Percentiles rank a stretch among this genome's conserved stretches.
phyloP scores from a whole-genome alignment of 1,140 invertebrate genomes.

The Megalonaias nervosa region DNA sequence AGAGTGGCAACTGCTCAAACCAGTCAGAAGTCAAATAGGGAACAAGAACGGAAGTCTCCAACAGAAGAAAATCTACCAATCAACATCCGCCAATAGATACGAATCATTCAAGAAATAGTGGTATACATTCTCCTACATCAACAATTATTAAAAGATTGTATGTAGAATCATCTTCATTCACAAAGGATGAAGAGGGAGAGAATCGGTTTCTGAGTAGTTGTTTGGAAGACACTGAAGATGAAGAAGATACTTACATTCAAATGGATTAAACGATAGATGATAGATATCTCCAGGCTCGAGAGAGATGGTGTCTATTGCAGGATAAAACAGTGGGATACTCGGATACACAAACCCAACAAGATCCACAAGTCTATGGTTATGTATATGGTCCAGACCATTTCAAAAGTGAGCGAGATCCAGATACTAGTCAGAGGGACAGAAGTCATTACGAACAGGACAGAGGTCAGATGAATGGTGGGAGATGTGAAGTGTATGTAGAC shows the following conservation, averaged over 20 bases:
- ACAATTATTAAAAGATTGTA: constrained; percentile 49
- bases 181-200: constrained; percentile 59
- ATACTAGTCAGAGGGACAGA: not conserved
- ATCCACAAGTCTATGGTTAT: constrained; percentile 10
- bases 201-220: constrained; percentile 63
- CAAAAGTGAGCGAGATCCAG: constrained; percentile 16
- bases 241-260: constrained; percentile 45
- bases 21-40: not conserved
- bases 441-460: constrained; percentile 36
- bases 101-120: not conserved
- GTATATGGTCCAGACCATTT: constrained; percentile 12
- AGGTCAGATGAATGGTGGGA: constrained; percentile 14
- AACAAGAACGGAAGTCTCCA: not conserved
- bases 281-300: not conserved
- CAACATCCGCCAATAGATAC: constrained; percentile 34
- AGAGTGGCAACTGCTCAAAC: not conserved
- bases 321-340: not conserved
- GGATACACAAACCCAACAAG: not conserved
- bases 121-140: constrained; percentile 7
- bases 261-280: constrained; percentile 36
- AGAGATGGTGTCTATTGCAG: constrained; percentile 4
- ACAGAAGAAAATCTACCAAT: constrained; percentile 17
- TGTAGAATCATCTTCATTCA: constrained; percentile 61
- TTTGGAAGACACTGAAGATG: constrained; percentile 48
- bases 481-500: constrained; percentile 10